Evolutionary conservation across 2,113 vertebrate genomes (phyloP).

Genomic region (Channa maculata): DNA sequence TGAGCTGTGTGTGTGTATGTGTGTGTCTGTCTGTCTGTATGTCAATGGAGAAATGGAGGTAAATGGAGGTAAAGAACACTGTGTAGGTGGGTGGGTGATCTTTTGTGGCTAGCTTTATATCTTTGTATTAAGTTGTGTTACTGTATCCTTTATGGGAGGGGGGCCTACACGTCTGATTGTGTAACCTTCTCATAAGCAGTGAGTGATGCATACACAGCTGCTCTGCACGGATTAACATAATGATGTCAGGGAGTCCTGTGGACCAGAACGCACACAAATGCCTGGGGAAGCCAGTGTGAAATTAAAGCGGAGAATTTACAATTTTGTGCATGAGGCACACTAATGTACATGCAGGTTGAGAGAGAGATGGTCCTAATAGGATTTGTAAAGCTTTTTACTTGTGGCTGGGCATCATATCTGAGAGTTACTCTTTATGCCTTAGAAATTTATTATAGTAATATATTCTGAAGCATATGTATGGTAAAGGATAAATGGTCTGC

Average conservation of each 20-base stretch:
- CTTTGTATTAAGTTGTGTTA: constrained; percentile 28
- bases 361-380: constrained; percentile 59
- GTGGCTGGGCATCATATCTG: constrained; percentile 28
- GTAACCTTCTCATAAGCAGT: constrained; percentile 53
- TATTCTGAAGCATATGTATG: too few relatives aligned
- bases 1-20: constrained; percentile 1
- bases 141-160: constrained; percentile 29
- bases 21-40: background rate
- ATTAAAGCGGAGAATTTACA: constrained; percentile 78
- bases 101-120: constrained; percentile 14
- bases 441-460: background rate
- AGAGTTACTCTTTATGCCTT: constrained; percentile 14
- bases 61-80: background rate
- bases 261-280: constrained; percentile 78
- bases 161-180: constrained; percentile 15
- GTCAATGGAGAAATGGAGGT: background rate
- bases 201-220: constrained; percentile 71
- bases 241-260: constrained; percentile 69
- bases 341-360: constrained; percentile 27
- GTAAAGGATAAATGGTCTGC: too few relatives aligned
- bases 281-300: constrained; percentile 77
- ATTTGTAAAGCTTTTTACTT: constrained; percentile 68
- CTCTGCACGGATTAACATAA: constrained; percentile 80
- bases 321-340: constrained; percentile 55
- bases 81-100: background rate